These are phyloP conservation scores for Candidula unifasciata DNA, from an alignment of 2,888 invertebrate species.

Conservation along the genomic window DNA sequence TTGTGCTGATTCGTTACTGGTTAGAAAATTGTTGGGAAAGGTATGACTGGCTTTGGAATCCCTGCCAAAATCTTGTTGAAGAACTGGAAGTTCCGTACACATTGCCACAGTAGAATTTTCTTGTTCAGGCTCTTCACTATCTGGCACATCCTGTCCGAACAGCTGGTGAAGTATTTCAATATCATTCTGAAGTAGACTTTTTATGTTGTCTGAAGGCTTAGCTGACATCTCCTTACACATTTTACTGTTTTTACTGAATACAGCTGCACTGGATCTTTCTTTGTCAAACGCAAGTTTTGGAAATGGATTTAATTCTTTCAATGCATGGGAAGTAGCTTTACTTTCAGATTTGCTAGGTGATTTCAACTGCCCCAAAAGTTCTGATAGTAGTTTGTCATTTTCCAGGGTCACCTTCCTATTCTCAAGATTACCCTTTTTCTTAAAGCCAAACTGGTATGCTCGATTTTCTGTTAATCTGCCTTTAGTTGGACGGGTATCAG, in stretches of 20 bases:
- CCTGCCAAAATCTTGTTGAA: not conserved
- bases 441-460: slow-evolving; percentile 50
- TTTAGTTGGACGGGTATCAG: not conserved
- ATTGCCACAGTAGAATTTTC: not conserved
- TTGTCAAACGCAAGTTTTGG: not conserved
- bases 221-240: too few relatives aligned
- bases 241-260: not conserved
- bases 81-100: not conserved
- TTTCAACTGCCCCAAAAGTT: slow-evolving; percentile 62
- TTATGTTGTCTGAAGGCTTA: not conserved
- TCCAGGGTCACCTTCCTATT: slow-evolving; percentile 44
- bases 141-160: slow-evolving; percentile 26
- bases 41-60: not conserved
- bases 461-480: slow-evolving; percentile 37
- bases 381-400: slow-evolving; percentile 62
- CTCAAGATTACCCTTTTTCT: slow-evolving; percentile 4
- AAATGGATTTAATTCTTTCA: not conserved
- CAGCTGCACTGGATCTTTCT: not conserved
- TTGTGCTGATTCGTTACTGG: not conserved
- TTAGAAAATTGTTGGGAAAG: not conserved
- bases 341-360: slow-evolving; percentile 9
- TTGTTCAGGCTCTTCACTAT: slow-evolving; percentile 10
- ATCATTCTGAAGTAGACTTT: slow-evolving; percentile 1
- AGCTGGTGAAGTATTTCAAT: slow-evolving; percentile 31
- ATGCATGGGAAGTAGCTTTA: not conserved